Conservation (phyloP, 2,113 vertebrate genomes). For the Telmatochromis brichardi region DNA sequence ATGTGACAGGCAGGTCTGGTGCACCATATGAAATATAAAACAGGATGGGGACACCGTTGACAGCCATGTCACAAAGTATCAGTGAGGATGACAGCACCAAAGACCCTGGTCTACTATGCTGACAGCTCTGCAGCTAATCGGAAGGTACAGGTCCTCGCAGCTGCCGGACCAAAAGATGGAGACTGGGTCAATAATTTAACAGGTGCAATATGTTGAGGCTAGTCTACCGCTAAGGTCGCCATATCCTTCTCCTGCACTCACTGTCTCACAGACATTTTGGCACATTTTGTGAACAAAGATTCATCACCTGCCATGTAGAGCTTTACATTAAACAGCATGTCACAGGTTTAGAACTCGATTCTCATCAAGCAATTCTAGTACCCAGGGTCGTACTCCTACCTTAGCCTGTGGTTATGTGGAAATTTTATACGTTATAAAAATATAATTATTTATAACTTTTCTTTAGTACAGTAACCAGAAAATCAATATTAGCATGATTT, state of each 20-base stretch:
- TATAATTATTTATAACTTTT: background rate
- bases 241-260: constrained; percentile 22
- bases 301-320: background rate
- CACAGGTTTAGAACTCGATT: background rate
- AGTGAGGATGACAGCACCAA: constrained; percentile 64
- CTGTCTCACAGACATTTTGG: background rate
- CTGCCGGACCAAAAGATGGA: constrained; percentile 69
- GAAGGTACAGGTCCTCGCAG: constrained; percentile 77
- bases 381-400: background rate
- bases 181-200: constrained; percentile 81
- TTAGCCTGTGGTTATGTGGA: background rate
- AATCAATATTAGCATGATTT: background rate
- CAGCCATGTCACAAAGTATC: constrained; percentile 74
- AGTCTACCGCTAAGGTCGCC: constrained; percentile 11
- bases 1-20: constrained; percentile 60
- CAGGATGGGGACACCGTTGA: constrained; percentile 57
- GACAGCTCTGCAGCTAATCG: constrained; percentile 79
- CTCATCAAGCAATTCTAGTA: background rate
- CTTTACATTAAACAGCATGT: background rate
- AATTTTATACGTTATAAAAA: background rate
- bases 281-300: background rate
- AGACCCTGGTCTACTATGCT: constrained; percentile 59
- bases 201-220: constrained; percentile 72
- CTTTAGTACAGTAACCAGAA: background rate
- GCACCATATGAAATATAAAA: constrained; percentile 72